Conservation (phyloP, 2,113 vertebrate genomes). For the Tapirus terrestris region DNA sequence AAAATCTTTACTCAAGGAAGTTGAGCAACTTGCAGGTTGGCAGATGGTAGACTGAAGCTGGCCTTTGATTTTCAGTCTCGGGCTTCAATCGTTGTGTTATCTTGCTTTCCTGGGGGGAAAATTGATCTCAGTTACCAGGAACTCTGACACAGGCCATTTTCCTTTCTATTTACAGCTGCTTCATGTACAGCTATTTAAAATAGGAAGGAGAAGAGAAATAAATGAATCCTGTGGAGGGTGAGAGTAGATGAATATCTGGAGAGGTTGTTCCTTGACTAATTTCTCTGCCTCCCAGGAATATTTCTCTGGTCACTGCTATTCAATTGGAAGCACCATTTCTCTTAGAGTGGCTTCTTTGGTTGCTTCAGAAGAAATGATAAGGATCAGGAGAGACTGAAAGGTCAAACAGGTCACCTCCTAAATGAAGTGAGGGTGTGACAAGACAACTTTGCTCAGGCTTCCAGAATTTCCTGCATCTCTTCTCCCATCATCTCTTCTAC, state of each 20-base stretch:
- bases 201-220: background rate
- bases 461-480: background rate
- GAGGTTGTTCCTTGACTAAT: background rate
- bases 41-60: background rate
- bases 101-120: background rate
- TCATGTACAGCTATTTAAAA: background rate
- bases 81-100: background rate
- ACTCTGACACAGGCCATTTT: background rate
- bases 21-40: background rate
- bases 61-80: background rate
- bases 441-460: background rate
- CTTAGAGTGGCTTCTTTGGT: background rate
- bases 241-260: background rate
- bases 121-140: background rate
- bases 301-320: background rate
- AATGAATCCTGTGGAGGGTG: background rate
- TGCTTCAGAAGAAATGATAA: background rate
- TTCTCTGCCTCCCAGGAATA: background rate
- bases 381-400: background rate
- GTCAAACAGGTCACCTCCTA: background rate
- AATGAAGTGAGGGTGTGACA: background rate
- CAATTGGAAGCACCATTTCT: background rate
- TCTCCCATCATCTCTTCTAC: background rate
- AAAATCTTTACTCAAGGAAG: background rate
- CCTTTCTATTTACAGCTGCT: background rate